Conservation (phyloP, 2,888 invertebrate species). For the Acrobasis suavella region DNA sequence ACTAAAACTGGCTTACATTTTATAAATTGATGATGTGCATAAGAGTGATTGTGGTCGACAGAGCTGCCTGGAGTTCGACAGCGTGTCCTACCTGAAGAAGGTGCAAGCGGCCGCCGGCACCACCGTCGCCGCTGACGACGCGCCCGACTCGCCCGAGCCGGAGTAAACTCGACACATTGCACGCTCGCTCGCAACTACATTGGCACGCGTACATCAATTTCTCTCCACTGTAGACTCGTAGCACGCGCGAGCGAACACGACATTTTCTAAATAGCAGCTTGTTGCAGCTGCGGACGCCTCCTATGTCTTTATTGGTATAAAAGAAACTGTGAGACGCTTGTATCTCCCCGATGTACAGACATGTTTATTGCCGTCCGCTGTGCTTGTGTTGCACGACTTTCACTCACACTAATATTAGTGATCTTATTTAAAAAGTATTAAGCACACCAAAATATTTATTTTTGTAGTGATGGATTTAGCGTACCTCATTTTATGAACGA, state of each 20-base stretch:
- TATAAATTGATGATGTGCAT: conserved; percentile 25
- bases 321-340: conserved; percentile 18
- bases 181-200: conserved; percentile 2
- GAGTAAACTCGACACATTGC: conserved; percentile 53
- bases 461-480: conserved; percentile 56
- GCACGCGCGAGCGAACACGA: conserved; percentile 37
- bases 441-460: conserved; percentile 74
- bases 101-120: conserved; percentile 68
- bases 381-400: conserved; percentile 35
- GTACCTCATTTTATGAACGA: conserved; percentile 47
- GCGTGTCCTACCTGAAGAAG: conserved; percentile 74
- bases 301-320: conserved; percentile 21
- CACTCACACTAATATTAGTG: conserved; percentile 53
- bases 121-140: conserved; percentile 67
- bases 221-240: background rate
- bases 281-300: conserved; percentile 36
- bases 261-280: conserved; percentile 32
- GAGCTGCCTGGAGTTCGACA: conserved; percentile 81
- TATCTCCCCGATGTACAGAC: conserved; percentile 18
- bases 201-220: conserved; percentile 4
- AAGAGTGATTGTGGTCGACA: conserved; percentile 55
- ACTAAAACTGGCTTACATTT: conserved; percentile 2
- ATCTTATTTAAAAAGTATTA: conserved; percentile 71
- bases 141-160: conserved; percentile 77
- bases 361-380: conserved; percentile 42